These are phyloP conservation scores for Strix uralensis DNA, from an alignment of 2,113 vertebrate species.

Conservation along the genomic window DNA sequence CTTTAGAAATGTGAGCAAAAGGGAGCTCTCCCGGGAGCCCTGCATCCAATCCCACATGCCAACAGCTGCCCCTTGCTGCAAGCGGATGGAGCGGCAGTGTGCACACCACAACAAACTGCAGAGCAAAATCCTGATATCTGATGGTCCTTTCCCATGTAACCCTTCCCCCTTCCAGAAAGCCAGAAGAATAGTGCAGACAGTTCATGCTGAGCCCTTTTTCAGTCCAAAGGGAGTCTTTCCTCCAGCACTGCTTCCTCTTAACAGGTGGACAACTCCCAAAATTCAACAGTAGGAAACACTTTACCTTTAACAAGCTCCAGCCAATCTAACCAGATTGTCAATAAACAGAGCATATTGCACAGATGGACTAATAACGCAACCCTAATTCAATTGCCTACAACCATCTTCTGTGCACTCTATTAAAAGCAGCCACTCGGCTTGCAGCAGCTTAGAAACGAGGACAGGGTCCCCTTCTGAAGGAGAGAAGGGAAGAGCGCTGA, in stretches of 20 bases:
- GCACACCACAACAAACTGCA: not conserved
- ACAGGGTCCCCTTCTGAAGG: slow-evolving; percentile 49
- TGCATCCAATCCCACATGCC: not conserved
- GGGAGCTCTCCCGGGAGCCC: not conserved
- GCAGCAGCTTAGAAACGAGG: slow-evolving; percentile 50
- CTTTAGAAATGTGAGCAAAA: not conserved
- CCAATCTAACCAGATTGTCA: slow-evolving; percentile 65
- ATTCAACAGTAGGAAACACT: slow-evolving; percentile 41
- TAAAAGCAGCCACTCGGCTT: slow-evolving; percentile 63
- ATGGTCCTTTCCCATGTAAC: not conserved
- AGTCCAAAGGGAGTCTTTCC: not conserved
- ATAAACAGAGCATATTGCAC: slow-evolving; percentile 69
- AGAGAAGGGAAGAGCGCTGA: not conserved
- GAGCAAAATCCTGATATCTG: not conserved
- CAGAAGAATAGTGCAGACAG: not conserved
- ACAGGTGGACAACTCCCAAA: slow-evolving; percentile 13
- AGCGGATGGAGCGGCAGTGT: rapidly evolving
- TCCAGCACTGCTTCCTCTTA: not conserved
- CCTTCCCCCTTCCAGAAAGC: not conserved
- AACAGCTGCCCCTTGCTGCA: not conserved
- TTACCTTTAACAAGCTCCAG: slow-evolving; percentile 62
- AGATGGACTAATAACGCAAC: slow-evolving; percentile 69
- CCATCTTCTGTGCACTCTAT: slow-evolving; percentile 65
- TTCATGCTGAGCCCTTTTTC: not conserved
- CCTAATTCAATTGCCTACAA: slow-evolving; percentile 72